phyloP scores from a whole-genome alignment of 2,888 invertebrate species.

The Isoperla grammatica region DNA sequence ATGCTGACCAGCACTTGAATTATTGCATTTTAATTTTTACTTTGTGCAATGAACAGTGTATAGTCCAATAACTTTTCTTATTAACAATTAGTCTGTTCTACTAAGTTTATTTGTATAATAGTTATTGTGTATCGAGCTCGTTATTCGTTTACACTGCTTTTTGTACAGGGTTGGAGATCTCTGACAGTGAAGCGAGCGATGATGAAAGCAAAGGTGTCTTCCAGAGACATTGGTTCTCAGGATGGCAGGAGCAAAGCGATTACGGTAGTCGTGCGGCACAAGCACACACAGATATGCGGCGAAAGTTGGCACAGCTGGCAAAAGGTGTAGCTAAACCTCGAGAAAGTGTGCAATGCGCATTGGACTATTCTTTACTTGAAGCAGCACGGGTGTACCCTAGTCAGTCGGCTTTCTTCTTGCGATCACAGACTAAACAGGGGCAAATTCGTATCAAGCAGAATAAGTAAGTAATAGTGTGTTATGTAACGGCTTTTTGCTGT shows the following conservation, averaged over 20 bases:
- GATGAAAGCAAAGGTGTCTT: conserved; percentile 38
- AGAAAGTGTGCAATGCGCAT: conserved; percentile 19
- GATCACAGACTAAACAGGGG: conserved; percentile 17
- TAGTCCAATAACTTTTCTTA: too few relatives aligned
- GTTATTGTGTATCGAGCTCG: neutral
- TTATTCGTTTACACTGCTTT: neutral
- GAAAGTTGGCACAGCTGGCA: conserved; percentile 46
- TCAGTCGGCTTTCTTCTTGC: conserved; percentile 35
- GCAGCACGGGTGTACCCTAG: conserved; percentile 38
- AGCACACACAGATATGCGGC: conserved; percentile 44
- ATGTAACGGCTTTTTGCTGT: too few relatives aligned
- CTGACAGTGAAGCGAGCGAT: conserved; percentile 45
- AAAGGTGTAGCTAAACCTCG: conserved; percentile 35
- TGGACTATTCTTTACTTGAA: conserved; percentile 40
- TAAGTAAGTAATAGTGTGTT: too few relatives aligned
- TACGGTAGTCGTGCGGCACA: conserved; percentile 38
- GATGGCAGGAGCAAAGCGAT: conserved; percentile 37
- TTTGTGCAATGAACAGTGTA: too few relatives aligned
- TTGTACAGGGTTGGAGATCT: conserved; percentile 44
- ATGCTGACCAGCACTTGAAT: too few relatives aligned
- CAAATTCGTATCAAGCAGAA: conserved; percentile 26
- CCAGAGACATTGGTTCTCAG: conserved; percentile 45
- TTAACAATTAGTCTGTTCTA: too few relatives aligned
- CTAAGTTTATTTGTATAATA: neutral
- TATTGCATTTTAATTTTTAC: too few relatives aligned